Evolutionary conservation across 2,113 vertebrate genomes (phyloP), one percentile per base, ranked within the genome.

Genomic region (Odocoileus hemionus): DNA sequence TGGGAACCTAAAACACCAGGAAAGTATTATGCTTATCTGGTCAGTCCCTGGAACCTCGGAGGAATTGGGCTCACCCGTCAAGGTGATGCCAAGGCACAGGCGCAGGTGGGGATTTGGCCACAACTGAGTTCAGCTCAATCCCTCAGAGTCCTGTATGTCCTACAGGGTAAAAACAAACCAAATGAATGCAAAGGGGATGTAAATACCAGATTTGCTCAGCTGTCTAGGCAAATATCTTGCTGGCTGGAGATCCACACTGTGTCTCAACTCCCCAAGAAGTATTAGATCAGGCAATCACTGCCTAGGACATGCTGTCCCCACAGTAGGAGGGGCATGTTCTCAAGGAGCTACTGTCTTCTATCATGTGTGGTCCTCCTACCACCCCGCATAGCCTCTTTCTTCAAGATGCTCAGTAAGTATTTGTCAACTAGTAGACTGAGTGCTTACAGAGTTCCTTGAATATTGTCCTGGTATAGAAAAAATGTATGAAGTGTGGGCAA

Each of bases 201-300:
- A 94, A 97, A 95, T 74, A 85, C 58, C 19, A 94, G 83, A 64
- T 94, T 74, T 86, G 6, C 87, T 79, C 55, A 95, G 86, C 86
- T 85, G 19, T 33, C 91, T 97, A n/a, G 85, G 36, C 76, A 95
- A 97, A 91, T 82, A 67, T 17, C 82, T 85, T 95, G 39, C 83
- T 76, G 86, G 58, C 47, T 43, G 36, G 84, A 85, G 86, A 83
- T 23, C 96, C 70, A 50, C 1, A 1, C 76, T 28, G 6, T 21
- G 23, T 60, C n/a, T 92, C 85, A 52, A 60, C 52, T 76, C 78
- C 91, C 94, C 33, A 15, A 30, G 60, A 95, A 95, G 33, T 39
- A 57, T 50, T n/a, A 50, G 50, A n/a, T 79, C 86, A 89, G 96
- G 30, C 58, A 76, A 15, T 58, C 33, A 21, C n/a, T 90, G 33